Percentiles rank a stretch among this genome's conserved stretches.
phyloP scores from a whole-genome alignment of 1,140 invertebrate genomes.

The Leptinotarsa lineolata region DNA sequence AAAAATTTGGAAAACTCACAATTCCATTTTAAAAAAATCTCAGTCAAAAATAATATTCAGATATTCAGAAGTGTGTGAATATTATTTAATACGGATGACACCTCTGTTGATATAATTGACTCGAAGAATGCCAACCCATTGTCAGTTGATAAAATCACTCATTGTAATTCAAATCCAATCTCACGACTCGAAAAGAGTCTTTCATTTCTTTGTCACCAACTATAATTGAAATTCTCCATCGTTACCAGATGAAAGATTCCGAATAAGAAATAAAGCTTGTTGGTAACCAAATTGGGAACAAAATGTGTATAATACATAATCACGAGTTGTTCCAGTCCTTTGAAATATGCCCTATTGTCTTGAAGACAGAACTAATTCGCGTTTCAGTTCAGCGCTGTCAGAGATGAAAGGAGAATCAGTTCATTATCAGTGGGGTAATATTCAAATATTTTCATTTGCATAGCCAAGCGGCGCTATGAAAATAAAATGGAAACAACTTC shows the following conservation, averaged over 20 bases:
- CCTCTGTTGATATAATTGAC: no score
- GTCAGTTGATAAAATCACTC: no score
- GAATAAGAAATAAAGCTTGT: not conserved
- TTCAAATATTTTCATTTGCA: not conserved
- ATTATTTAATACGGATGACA: no score
- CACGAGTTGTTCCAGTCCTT: not conserved
- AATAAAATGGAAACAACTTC: no score
- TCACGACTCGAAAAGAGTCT: not conserved
- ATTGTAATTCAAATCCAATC: not conserved
- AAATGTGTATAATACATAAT: conserved; percentile 4
- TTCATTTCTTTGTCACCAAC: not conserved
- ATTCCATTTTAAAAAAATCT: no score
- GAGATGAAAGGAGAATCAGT: not conserved
- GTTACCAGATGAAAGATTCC: not conserved
- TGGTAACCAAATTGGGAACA: not conserved
- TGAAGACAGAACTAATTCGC: not conserved
- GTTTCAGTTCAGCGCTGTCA: not conserved
- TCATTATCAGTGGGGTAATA: not conserved
- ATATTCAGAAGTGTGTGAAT: no score
- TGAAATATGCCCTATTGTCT: not conserved
- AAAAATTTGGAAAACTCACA: no score
- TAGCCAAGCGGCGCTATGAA: not conserved
- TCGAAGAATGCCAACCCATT: no score
- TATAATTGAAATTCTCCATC: not conserved
- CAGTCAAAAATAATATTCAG: no score